Conservation (phyloP, 2,113 vertebrate genomes). For the Noturus placidus region DNA sequence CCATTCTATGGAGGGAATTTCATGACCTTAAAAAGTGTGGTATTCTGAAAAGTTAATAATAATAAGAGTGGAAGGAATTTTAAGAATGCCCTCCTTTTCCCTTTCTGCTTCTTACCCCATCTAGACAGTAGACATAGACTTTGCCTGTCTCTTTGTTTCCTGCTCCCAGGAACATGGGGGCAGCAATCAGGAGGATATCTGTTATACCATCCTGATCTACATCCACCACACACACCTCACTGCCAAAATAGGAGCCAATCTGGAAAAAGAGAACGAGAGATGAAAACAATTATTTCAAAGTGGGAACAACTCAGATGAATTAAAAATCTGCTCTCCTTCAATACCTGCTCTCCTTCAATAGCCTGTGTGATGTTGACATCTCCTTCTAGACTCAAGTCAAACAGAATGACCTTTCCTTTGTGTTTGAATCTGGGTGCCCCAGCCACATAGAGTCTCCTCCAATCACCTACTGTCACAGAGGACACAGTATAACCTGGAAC, state of each 20-base stretch:
- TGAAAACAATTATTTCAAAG: conserved; percentile 16
- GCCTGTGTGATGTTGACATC: conserved; percentile 79
- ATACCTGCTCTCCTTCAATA: conserved; percentile 88
- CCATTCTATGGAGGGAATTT: conserved; percentile 62
- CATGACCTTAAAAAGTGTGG: background rate
- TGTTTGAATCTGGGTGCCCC: conserved; percentile 94
- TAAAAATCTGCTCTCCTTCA: too few species aligned
- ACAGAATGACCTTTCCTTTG: conserved; percentile 92
- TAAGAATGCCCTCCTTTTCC: background rate
- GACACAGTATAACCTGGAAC: conserved; percentile 89
- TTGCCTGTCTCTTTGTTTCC: conserved; percentile 86
- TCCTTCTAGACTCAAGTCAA: conserved; percentile 79
- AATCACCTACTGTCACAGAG: conserved; percentile 76
- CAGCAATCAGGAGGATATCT: conserved; percentile 87
- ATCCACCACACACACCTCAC: conserved; percentile 86
- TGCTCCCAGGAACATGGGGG: conserved; percentile 88
- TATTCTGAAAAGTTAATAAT: background rate
- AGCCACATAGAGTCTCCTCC: conserved; percentile 78
- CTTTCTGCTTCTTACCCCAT: conserved; percentile 74
- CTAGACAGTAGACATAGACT: conserved; percentile 87
- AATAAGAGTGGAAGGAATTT: too few species aligned
- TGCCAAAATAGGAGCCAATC: conserved; percentile 96
- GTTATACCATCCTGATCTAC: conserved; percentile 83
- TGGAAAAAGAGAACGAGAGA: conserved; percentile 51
- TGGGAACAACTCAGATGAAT: background rate